phyloP scores from a whole-genome alignment of 2,797 vertebrate genomes.

The Threskiornis aethiopicus region DNA sequence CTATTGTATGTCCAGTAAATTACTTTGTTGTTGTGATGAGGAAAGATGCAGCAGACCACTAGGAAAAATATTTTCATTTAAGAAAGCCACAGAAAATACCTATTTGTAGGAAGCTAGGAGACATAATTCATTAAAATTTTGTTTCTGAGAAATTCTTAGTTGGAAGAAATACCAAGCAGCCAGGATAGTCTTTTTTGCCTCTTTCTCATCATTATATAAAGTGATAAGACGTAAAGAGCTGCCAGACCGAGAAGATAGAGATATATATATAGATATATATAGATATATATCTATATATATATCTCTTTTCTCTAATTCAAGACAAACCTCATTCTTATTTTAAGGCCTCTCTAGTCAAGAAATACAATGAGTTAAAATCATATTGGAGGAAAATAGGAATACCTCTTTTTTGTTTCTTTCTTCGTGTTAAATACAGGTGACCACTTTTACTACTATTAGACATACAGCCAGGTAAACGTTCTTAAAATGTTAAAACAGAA shows the following conservation, averaged over 20 bases:
- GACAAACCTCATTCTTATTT: background rate
- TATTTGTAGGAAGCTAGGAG: background rate
- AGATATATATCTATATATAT: background rate
- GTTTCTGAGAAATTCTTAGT: background rate
- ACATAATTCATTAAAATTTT: background rate
- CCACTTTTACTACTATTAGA: background rate
- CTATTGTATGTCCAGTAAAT: background rate
- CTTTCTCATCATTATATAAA: background rate
- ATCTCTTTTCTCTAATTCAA: background rate
- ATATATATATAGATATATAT: background rate
- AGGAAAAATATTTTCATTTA: background rate
- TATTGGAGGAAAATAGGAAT: background rate
- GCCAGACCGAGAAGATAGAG: background rate
- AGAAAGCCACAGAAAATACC: background rate
- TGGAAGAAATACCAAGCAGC: background rate
- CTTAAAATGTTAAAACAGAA: background rate
- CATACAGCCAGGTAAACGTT: background rate
- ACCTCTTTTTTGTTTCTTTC: background rate
- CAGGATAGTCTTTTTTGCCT: background rate
- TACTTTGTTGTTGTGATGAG: background rate
- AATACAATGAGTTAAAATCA: background rate
- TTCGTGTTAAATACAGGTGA: background rate
- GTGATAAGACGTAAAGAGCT: background rate
- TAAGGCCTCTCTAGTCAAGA: background rate
- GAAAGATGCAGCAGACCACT: background rate